phyloP scores from a whole-genome alignment of 2,888 invertebrate genomes.

The Caenorhabditis sp. region DNA sequence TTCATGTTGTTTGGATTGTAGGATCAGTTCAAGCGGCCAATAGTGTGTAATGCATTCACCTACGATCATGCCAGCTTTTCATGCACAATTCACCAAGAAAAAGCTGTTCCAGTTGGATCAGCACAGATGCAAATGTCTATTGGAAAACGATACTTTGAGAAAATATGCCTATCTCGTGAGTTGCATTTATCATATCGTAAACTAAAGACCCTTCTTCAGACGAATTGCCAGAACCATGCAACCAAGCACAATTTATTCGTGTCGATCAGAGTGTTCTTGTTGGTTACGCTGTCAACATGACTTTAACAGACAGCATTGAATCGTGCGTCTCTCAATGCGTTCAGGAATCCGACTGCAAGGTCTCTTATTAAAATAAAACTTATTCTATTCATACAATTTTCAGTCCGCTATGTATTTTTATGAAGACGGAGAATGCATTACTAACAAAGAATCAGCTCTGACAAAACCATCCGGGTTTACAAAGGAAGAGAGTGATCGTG shows the following conservation, averaged over 20 bases:
- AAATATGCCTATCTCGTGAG: conserved; percentile 75
- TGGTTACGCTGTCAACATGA: conserved; percentile 74
- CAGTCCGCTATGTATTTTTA: conserved; percentile 79
- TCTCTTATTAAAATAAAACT: conserved; percentile 1
- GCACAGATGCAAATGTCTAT: conserved; percentile 35
- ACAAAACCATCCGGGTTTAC: conserved; percentile 63
- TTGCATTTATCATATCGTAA: background rate
- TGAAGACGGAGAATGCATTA: conserved; percentile 79
- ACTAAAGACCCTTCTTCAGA: conserved; percentile 58
- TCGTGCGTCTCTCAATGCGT: conserved; percentile 76
- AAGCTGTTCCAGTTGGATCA: conserved; percentile 67
- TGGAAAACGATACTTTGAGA: conserved; percentile 76
- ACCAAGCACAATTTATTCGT: conserved; percentile 72
- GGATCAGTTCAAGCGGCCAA: conserved; percentile 64
- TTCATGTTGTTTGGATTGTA: conserved; percentile 6
- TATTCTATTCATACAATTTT: conserved; percentile 37
- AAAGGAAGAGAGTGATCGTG: conserved; percentile 63
- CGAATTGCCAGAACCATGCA: conserved; percentile 67
- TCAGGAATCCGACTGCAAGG: conserved; percentile 73
- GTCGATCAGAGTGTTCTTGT: conserved; percentile 76
- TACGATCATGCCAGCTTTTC: conserved; percentile 72
- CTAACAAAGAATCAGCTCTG: conserved; percentile 76
- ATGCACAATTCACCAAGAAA: conserved; percentile 70
- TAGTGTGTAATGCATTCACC: conserved; percentile 71
- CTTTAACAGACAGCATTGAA: conserved; percentile 69